Percentiles rank a stretch among this genome's conserved stretches.
Conservation (phyloP, 1,140 invertebrate genomes). For the Rhagoletis pomonella region DNA sequence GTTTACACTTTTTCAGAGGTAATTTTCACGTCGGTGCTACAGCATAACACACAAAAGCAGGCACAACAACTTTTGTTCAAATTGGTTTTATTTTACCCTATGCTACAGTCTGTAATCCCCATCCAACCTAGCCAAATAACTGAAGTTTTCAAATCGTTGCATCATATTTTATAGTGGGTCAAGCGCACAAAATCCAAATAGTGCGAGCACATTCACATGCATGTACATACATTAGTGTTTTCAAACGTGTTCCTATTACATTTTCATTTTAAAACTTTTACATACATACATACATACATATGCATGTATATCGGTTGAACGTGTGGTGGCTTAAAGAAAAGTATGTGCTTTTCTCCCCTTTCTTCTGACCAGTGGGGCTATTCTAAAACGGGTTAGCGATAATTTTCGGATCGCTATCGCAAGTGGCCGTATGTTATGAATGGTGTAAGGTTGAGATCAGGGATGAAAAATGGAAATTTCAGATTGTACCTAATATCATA, state of each 20-base stretch:
- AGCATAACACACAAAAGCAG: neutral
- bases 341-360: too few relatives aligned
- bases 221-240: neutral
- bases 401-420: too few relatives aligned
- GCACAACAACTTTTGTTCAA: neutral
- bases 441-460: too few relatives aligned
- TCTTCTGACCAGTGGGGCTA: too few relatives aligned
- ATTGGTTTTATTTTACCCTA: conserved; percentile 1
- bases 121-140: conserved; percentile 36
- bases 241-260: too few relatives aligned
- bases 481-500: too few relatives aligned
- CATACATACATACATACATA: neutral
- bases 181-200: conserved; percentile 7
- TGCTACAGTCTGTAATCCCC: neutral
- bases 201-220: neutral
- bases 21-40: neutral
- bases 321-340: too few relatives aligned
- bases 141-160: conserved; percentile 56
- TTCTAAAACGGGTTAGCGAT: too few relatives aligned
- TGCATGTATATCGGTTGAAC: neutral
- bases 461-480: too few relatives aligned
- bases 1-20: conserved; percentile 1
- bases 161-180: conserved; percentile 57
- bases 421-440: too few relatives aligned
- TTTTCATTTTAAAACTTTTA: too few relatives aligned